These are phyloP conservation scores for Rhipidura dahli DNA, from an alignment of 2,113 vertebrate genomes.

Conservation along the genomic window DNA sequence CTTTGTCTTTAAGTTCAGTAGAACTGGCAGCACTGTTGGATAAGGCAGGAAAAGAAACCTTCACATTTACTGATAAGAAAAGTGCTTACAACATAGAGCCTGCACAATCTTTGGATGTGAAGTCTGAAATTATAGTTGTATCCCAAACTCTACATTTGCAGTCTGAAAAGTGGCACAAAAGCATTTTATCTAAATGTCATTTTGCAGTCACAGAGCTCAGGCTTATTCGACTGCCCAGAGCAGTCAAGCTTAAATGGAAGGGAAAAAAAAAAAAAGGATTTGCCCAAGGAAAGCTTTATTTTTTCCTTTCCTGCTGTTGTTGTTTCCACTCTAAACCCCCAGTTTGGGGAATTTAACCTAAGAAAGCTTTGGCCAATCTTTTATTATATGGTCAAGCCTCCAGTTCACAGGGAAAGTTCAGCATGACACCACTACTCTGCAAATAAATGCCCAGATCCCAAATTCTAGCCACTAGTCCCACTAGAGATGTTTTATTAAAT, in stretches of 20 bases:
- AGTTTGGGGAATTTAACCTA: neutral
- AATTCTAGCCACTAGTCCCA: neutral
- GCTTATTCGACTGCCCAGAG: neutral
- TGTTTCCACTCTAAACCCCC: neutral
- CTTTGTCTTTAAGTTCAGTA: neutral
- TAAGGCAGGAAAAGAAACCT: neutral
- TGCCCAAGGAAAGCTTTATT: neutral
- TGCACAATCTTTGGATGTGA: neutral
- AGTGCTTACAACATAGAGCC: neutral
- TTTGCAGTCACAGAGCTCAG: neutral
- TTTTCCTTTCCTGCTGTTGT: neutral
- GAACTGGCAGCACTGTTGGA: neutral
- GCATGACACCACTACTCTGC: neutral
- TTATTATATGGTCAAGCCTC: neutral
- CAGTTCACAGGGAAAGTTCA: neutral
- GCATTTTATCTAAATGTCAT: neutral
- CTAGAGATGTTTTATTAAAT: neutral
- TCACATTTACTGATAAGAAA: neutral
- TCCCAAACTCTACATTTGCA: neutral
- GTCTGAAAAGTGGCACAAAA: neutral
- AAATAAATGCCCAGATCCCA: neutral
- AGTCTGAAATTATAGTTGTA: neutral
- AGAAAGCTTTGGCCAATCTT: neutral
- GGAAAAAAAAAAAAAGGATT: neutral
- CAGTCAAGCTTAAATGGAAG: neutral